These are phyloP conservation scores for Poecile atricapillus DNA, from an alignment of 2,113 vertebrate genomes.

Conservation along the genomic window DNA sequence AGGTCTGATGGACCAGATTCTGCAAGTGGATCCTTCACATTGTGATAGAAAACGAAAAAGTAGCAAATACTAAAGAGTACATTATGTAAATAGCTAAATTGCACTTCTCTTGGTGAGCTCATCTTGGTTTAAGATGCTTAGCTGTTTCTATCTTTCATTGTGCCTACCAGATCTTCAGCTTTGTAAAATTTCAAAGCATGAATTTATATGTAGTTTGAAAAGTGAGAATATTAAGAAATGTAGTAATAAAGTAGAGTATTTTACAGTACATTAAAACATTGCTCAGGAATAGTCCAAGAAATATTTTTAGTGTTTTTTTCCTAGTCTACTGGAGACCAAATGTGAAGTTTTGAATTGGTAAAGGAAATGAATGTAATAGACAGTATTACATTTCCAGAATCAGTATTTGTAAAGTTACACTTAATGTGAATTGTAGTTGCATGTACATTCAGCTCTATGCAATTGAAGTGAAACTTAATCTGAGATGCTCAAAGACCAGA, in stretches of 20 bases:
- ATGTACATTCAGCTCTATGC: slow-evolving; percentile 39
- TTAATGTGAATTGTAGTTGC: not conserved
- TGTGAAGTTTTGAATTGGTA: not conserved
- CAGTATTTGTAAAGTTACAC: slow-evolving; percentile 1
- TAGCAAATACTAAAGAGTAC: not conserved
- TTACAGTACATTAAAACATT: slow-evolving; percentile 36
- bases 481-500: not conserved
- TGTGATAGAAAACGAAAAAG: not conserved
- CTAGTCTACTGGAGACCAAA: slow-evolving; percentile 24
- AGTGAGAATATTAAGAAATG: not conserved
- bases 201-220: slow-evolving; percentile 36
- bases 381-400: not conserved
- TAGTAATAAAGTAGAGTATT: slow-evolving; percentile 23
- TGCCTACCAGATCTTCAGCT: slow-evolving; percentile 36
- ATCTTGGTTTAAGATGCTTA: slow-evolving; percentile 24
- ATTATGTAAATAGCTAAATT: slow-evolving; percentile 29
- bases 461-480: not conserved
- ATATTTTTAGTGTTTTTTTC: not conserved
- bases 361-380: not conserved
- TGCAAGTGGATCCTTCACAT: not conserved
- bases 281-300: slow-evolving; percentile 55
- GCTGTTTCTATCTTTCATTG: slow-evolving; percentile 5
- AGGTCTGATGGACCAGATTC: not conserved
- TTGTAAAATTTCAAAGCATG: slow-evolving; percentile 48
- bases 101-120: slow-evolving; percentile 22